A percentile compares a stretch with the other conserved stretches of the same genome.
Conservation (phyloP, 2,888 invertebrate species). For the Noctua fimbriata region DNA sequence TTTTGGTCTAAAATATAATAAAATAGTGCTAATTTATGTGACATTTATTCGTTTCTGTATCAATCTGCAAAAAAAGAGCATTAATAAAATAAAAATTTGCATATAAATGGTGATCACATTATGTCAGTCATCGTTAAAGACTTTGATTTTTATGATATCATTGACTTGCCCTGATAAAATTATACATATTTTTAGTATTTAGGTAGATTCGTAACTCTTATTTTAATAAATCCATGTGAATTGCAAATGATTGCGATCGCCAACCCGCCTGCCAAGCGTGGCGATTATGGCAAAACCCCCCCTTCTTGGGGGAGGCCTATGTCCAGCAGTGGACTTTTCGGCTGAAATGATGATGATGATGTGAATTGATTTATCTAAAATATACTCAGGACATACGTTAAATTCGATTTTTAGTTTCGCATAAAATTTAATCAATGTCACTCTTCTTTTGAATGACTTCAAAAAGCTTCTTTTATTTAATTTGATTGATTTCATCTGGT, state of each 20-base stretch:
- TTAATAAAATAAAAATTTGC: conserved; percentile 54
- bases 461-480: background rate
- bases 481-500: background rate
- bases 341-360: too few relatives aligned
- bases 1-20: conserved; percentile 32
- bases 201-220: conserved; percentile 19
- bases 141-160: conserved; percentile 51
- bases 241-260: too few relatives aligned
- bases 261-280: too few relatives aligned
- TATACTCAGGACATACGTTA: background rate
- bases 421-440: background rate
- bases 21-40: conserved; percentile 61
- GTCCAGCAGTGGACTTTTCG: too few relatives aligned
- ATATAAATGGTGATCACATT: conserved; percentile 62
- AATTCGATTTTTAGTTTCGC: background rate
- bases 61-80: conserved; percentile 42
- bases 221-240: conserved; percentile 13
- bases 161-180: conserved; percentile 36
- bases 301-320: too few relatives aligned
- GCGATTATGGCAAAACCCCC: too few relatives aligned
- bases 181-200: conserved; percentile 25
- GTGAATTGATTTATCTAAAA: conserved; percentile 17
- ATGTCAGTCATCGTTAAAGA: conserved; percentile 56
- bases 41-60: conserved; percentile 55
- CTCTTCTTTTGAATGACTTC: background rate